phyloP scores from a whole-genome alignment of 2,797 vertebrate species.

The Margarornis squamiger region DNA sequence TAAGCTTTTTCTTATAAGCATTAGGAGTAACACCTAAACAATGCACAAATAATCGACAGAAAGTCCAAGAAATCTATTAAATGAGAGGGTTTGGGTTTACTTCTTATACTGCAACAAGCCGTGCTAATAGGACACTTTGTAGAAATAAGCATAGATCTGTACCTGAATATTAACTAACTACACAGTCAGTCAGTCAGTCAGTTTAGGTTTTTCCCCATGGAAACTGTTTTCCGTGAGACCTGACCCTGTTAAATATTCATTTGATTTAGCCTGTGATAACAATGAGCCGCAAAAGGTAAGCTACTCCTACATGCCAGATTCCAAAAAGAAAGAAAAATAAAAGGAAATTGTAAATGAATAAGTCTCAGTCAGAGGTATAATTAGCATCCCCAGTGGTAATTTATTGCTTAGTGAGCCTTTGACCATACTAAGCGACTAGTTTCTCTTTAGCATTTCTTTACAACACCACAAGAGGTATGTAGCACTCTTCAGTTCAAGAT shows the following conservation, averaged over 20 bases:
- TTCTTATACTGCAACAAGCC: neutral
- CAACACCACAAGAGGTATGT: neutral
- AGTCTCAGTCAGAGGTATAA: neutral
- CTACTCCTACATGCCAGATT: neutral
- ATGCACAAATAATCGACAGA: neutral
- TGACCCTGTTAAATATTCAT: neutral
- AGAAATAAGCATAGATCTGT: neutral
- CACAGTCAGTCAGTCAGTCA: neutral
- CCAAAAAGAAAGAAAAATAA: neutral
- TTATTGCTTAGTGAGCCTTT: neutral
- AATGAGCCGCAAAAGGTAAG: neutral
- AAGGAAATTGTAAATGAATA: neutral
- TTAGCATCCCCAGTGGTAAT: neutral
- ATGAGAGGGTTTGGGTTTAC: rapidly evolving
- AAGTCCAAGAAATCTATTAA: neutral
- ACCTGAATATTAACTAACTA: neutral
- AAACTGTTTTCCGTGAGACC: neutral
- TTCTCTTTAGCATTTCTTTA: neutral
- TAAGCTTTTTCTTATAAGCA: neutral
- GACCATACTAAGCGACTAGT: neutral
- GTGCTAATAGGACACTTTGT: neutral
- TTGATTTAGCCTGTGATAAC: neutral
- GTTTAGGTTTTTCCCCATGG: neutral
- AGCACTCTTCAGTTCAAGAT: neutral
- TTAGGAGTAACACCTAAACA: neutral